Conservation (phyloP, 2,888 invertebrate genomes). For the Thecophora atra region DNA sequence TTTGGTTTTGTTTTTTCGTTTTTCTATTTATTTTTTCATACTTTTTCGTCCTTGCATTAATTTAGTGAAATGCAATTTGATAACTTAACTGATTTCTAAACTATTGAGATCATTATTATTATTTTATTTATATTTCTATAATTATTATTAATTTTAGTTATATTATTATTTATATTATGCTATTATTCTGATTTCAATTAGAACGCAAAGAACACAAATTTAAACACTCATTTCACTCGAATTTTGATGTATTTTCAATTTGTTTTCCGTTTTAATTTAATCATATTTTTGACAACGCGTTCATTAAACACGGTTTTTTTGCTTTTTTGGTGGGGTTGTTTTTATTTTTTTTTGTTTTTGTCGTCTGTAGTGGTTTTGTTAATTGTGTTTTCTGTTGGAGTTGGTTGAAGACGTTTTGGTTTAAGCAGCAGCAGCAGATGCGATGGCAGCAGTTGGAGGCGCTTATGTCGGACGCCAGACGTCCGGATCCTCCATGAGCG, state of each 20-base stretch:
- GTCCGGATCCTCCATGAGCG: constrained; percentile 92
- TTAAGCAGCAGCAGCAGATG: too few species aligned
- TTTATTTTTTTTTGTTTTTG: constrained; percentile 26
- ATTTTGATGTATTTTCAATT: constrained; percentile 26
- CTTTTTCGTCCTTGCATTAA: constrained; percentile 7
- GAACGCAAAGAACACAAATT: constrained; percentile 41
- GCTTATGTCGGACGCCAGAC: constrained; percentile 93
- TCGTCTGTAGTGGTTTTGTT: neutral
- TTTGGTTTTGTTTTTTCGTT: neutral
- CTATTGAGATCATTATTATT: constrained; percentile 17
- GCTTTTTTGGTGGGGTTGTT: too few species aligned
- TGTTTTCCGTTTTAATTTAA: constrained; percentile 36
- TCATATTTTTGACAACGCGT: too few species aligned
- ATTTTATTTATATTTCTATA: neutral
- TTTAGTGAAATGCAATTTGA: neutral
- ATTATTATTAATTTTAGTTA: constrained; percentile 28
- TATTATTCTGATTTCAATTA: too few species aligned
- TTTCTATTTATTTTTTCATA: neutral
- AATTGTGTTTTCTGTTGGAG: neutral
- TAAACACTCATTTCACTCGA: constrained; percentile 13
- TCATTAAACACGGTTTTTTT: too few species aligned
- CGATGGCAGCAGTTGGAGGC: constrained; percentile 30
- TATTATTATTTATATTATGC: too few species aligned
- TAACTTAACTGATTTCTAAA: neutral
- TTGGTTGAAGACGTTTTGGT: too few species aligned